Conservation (phyloP, 2,113 vertebrate genomes). For the Toxotes chatareus region DNA sequence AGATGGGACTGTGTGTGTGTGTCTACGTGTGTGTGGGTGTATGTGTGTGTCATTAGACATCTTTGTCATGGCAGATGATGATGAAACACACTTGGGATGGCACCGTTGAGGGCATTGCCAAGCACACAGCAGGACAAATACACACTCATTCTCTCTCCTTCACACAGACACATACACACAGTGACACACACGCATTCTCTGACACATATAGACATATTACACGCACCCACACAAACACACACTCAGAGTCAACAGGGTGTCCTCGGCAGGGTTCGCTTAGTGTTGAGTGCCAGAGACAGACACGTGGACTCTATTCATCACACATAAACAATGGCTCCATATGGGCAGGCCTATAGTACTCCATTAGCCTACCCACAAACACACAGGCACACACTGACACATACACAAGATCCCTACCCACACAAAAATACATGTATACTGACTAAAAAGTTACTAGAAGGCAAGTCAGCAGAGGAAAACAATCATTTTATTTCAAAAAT, state of each 20-base stretch:
- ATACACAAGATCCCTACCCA: conserved; percentile 11
- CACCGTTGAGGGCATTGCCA: conserved; percentile 86
- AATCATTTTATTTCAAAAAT: not conserved
- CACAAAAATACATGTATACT: conserved; percentile 21
- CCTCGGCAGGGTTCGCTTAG: conserved; percentile 77
- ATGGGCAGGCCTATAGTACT: conserved; percentile 70
- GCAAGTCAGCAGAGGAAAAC: not conserved
- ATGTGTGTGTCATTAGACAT: conserved; percentile 83
- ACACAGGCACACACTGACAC: conserved; percentile 23
- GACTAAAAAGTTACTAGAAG: conserved; percentile 21
- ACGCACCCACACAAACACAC: conserved; percentile 54
- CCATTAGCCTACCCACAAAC: conserved; percentile 66
- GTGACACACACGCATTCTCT: conserved; percentile 30
- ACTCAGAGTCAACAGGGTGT: conserved; percentile 79
- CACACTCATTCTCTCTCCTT: conserved; percentile 71
- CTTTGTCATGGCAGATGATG: conserved; percentile 87
- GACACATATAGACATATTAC: conserved; percentile 48
- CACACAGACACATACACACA: conserved; percentile 36
- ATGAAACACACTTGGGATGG: conserved; percentile 84
- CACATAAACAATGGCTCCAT: conserved; percentile 81
- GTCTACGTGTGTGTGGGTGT: conserved; percentile 56
- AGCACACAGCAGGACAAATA: conserved; percentile 83
- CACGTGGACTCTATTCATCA: conserved; percentile 82
- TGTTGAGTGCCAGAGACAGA: conserved; percentile 76
- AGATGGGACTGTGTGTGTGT: conserved; percentile 80